Evolutionary conservation across 2,797 vertebrate species (phyloP).

Genomic region (Manis pentadactyla): DNA sequence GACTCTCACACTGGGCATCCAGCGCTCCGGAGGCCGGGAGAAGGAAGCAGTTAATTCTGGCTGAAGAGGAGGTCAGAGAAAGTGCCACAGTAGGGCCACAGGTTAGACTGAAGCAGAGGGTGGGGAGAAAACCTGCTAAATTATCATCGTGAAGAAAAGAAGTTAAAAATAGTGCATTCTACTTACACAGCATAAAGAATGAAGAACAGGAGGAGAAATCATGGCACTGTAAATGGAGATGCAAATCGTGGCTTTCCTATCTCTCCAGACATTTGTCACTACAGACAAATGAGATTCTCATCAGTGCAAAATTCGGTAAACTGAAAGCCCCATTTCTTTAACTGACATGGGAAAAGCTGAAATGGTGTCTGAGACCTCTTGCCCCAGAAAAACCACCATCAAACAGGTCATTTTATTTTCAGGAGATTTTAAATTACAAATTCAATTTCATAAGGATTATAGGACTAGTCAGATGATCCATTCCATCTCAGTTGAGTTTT

Average conservation of each 20-base stretch:
- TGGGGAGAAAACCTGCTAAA: neutral
- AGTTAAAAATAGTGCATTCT: neutral
- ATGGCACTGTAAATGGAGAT: neutral
- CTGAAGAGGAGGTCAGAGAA: neutral
- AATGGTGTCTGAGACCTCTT: neutral
- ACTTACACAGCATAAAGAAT: neutral
- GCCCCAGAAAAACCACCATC: neutral
- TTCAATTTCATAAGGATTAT: neutral
- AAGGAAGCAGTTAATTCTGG: neutral
- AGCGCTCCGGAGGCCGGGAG: neutral
- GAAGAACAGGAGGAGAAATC: neutral
- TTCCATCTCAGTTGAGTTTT: neutral
- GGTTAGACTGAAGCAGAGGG: neutral
- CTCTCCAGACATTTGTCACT: neutral
- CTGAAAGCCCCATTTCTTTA: neutral
- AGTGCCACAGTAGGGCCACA: neutral
- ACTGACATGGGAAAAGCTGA: neutral
- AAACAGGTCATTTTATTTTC: neutral
- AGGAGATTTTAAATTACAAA: neutral
- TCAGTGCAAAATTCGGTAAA: neutral
- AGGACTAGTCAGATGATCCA: neutral
- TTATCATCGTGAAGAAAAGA: neutral
- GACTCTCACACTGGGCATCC: neutral
- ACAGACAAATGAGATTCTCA: neutral
- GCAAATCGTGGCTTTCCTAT: neutral